Evolutionary conservation across 30 jellyfish, hydroid and myxozoan genomes (phyloP).

Genomic region (Clytia hemisphaerica): DNA sequence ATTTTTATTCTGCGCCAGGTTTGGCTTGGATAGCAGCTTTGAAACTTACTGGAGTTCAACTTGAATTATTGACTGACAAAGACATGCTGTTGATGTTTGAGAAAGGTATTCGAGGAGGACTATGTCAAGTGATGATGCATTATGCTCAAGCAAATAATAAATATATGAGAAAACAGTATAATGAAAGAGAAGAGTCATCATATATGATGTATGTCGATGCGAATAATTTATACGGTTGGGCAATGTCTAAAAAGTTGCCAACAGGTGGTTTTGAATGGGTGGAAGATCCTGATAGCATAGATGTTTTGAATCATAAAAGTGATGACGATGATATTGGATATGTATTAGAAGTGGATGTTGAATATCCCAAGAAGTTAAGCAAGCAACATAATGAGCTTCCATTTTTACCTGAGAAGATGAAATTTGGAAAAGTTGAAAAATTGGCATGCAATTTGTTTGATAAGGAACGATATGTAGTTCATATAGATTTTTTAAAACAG

Average conservation of each 20-base stretch:
- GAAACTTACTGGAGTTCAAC: neutral
- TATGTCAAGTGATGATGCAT: neutral
- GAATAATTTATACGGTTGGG: constrained; percentile 61
- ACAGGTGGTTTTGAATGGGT: constrained; percentile 49
- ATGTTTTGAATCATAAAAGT: neutral
- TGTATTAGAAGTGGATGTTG: constrained; percentile 53
- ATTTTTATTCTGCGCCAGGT: constrained; percentile 49
- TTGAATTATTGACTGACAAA: constrained; percentile 13
- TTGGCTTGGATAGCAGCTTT: constrained; percentile 32
- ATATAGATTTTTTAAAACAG: constrained; percentile 27
- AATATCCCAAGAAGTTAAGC: constrained; percentile 46
- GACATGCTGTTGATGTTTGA: neutral
- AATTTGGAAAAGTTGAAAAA: constrained; percentile 3
- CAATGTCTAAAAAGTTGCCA: constrained; percentile 56
- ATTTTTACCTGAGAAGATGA: constrained; percentile 38
- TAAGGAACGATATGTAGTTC: constrained; percentile 46
- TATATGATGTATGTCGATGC: constrained; percentile 55
- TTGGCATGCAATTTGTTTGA: constrained; percentile 32
- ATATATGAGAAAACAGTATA: neutral
- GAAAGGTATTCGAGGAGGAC: constrained; percentile 28
- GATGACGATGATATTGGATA: too few species aligned
- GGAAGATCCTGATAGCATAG: constrained; percentile 22
- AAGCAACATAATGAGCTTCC: constrained; percentile 57
- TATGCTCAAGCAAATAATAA: neutral
- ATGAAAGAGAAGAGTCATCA: too few species aligned